Conservation (phyloP, 2,888 invertebrate genomes). For the Drosophila mimetica region DNA sequence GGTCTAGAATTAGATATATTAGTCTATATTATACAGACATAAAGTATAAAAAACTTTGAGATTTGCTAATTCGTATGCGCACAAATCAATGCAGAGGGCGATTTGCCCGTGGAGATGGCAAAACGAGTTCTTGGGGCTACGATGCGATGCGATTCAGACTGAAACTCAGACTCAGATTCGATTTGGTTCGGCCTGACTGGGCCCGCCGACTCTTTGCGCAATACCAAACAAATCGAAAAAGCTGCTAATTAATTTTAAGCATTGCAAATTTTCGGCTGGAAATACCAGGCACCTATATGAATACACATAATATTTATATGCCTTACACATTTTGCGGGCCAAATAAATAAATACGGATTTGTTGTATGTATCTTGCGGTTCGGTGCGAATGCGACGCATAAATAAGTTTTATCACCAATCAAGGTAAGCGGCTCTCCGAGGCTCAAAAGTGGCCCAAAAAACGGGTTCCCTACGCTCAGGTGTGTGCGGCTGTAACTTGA, state of each 20-base stretch:
- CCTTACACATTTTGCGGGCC: conserved; percentile 50
- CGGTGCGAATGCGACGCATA: conserved; percentile 58
- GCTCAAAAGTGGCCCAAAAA: conserved; percentile 55
- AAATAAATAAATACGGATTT: conserved; percentile 47
- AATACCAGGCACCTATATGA: conserved; percentile 60
- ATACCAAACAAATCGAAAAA: conserved; percentile 60
- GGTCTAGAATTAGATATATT: conserved; percentile 70
- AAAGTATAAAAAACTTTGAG: conserved; percentile 15
- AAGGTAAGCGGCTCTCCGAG: conserved; percentile 70
- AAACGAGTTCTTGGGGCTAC: conserved; percentile 52
- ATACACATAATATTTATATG: conserved; percentile 53
- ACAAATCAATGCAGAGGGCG: conserved; percentile 39
- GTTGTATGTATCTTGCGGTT: conserved; percentile 32
- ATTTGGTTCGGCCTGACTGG: conserved; percentile 13
- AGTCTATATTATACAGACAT: conserved; percentile 45
- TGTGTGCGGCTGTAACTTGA: conserved; percentile 36
- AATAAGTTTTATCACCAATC: conserved; percentile 78
- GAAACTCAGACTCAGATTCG: conserved; percentile 33
- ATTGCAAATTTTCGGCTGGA: conserved; percentile 68
- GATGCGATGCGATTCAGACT: conserved; percentile 28
- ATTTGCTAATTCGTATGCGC: conserved; percentile 62
- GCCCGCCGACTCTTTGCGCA: conserved; percentile 48
- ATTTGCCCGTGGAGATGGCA: conserved; percentile 29
- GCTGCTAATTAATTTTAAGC: conserved; percentile 66
- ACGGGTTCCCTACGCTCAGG: conserved; percentile 52